phyloP scores from a whole-genome alignment of 2,797 vertebrate genomes.

The Acropternis orthonyx region DNA sequence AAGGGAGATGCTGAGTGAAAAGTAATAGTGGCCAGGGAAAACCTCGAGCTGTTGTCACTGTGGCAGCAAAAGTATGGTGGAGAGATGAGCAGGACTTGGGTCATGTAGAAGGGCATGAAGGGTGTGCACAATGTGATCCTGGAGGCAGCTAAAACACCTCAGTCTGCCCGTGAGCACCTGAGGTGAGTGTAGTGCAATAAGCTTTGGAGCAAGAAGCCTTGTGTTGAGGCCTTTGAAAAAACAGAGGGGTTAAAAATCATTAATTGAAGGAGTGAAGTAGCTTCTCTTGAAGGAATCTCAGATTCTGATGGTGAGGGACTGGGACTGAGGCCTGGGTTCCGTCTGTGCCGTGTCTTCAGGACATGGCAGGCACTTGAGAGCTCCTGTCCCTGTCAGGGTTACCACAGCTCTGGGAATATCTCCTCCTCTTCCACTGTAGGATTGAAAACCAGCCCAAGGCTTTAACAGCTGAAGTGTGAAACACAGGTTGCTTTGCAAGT shows the following conservation, averaged over 20 bases:
- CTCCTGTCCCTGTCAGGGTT: background rate
- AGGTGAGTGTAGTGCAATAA: rapidly evolving
- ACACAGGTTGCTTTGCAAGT: background rate
- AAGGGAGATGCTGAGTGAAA: background rate
- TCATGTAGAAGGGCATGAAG: rapidly evolving
- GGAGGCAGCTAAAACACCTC: background rate
- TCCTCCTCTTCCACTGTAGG: background rate
- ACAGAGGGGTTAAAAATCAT: background rate
- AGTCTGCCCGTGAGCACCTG: background rate
- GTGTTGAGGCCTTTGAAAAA: background rate
- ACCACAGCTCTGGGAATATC: background rate
- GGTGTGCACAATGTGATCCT: background rate
- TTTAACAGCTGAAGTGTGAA: background rate
- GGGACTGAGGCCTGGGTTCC: background rate
- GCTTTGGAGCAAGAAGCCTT: background rate
- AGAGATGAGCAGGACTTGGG: background rate
- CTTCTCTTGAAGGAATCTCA: background rate
- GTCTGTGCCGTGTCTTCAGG: background rate
- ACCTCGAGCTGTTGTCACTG: background rate
- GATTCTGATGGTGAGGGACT: background rate
- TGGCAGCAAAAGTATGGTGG: background rate
- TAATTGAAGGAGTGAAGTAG: background rate
- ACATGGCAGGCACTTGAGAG: rapidly evolving
- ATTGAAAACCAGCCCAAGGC: background rate
- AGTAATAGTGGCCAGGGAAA: background rate